phyloP scores from a whole-genome alignment of 2,113 vertebrate genomes.

The Pipra filicauda region DNA sequence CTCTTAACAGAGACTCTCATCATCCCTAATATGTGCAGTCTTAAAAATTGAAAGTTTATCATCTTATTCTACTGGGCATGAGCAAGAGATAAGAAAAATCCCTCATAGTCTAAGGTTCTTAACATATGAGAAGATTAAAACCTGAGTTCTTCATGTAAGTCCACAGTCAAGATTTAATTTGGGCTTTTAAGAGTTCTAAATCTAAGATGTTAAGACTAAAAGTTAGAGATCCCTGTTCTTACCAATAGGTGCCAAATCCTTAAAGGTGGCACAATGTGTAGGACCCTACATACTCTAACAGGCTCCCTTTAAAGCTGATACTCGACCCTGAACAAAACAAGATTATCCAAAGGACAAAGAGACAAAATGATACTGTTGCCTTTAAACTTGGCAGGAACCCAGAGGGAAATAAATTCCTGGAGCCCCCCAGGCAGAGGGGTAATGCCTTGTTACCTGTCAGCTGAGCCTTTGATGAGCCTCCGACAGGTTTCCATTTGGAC shows the following conservation, averaged over 20 bases:
- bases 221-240: not conserved
- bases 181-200: not conserved
- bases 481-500: conserved; percentile 88
- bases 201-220: not conserved
- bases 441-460: conserved; percentile 76
- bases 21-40: not conserved
- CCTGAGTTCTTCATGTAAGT: not conserved
- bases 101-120: not conserved
- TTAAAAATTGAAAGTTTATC: not conserved
- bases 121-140: not conserved
- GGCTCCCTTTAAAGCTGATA: not conserved
- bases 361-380: not conserved
- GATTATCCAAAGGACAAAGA: not conserved
- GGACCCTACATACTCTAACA: not conserved
- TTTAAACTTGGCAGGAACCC: not conserved
- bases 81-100: not conserved
- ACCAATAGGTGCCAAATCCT: not conserved
- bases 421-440: not conserved
- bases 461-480: conserved; percentile 89
- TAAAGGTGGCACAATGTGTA: accelerated
- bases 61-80: not conserved
- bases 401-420: not conserved
- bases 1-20: not conserved
- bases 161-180: not conserved
- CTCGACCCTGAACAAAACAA: not conserved